A percentile compares a stretch with the other conserved stretches of the same genome.
phyloP scores from a whole-genome alignment of 2,113 vertebrate genomes.

The Dasyprocta punctata region DNA sequence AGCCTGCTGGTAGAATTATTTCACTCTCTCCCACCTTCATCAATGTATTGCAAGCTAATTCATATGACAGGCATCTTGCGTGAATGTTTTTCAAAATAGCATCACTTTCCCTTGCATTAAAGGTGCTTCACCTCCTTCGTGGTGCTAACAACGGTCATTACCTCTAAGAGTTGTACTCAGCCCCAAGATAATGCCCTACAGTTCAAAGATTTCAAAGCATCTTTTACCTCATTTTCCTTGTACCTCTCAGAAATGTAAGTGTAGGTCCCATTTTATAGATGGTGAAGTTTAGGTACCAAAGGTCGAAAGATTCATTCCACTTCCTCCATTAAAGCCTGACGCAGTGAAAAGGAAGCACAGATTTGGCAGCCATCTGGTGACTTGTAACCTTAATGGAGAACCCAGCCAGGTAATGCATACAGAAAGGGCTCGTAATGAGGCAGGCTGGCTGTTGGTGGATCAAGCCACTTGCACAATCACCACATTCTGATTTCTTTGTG shows the following conservation, averaged over 20 bases:
- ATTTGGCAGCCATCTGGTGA: background rate
- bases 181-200: background rate
- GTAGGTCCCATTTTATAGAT: slow-evolving; percentile 40
- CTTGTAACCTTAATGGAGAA: background rate
- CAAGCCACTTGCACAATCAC: background rate
- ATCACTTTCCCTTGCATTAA: slow-evolving; percentile 54
- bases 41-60: slow-evolving; percentile 20
- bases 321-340: background rate
- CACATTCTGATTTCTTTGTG: background rate
- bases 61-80: background rate
- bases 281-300: slow-evolving; percentile 19
- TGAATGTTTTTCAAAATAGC: slow-evolving; percentile 46
- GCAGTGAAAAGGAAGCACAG: background rate
- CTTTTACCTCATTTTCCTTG: slow-evolving; percentile 48
- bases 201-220: slow-evolving; percentile 5
- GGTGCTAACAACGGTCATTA: slow-evolving; percentile 15
- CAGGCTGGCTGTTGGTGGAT: background rate
- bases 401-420: background rate
- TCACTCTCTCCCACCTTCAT: background rate
- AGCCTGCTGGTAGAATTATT: background rate
- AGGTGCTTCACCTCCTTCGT: background rate
- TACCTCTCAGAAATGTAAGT: background rate
- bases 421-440: background rate
- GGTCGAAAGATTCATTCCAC: background rate
- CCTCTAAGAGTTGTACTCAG: slow-evolving; percentile 37